Conservation (phyloP, 2,888 invertebrate genomes). For the Mesochorus sp. region DNA sequence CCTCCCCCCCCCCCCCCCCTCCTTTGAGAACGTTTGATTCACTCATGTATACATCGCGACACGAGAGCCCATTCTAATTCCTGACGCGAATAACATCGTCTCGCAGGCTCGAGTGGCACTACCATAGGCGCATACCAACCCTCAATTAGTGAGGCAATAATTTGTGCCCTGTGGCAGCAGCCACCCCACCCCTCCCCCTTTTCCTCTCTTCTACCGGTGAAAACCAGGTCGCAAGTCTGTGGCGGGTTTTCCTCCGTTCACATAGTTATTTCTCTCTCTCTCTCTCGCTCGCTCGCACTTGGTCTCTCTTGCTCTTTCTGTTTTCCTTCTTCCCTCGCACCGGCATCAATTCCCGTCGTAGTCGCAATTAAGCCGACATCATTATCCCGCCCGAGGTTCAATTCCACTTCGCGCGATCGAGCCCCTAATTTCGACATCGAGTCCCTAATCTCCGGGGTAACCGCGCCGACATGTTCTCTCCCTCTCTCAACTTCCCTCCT, state of each 20-base stretch:
- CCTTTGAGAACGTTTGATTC: too few relatives aligned
- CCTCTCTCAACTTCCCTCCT: constrained; percentile 28
- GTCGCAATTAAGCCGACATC: constrained; percentile 68
- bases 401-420: constrained; percentile 67
- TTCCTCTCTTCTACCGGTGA: too few relatives aligned
- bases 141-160: constrained; percentile 64
- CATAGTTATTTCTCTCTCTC: constrained; percentile 1
- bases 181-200: constrained; percentile 2
- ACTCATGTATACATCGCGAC: constrained; percentile 30
- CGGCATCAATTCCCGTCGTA: constrained; percentile 40
- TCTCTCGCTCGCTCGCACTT: constrained; percentile 18
- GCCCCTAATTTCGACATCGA: constrained; percentile 67
- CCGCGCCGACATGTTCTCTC: constrained; percentile 25
- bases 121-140: background rate
- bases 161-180: constrained; percentile 42
- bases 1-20: too few relatives aligned
- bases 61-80: constrained; percentile 48
- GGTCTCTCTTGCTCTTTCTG: constrained; percentile 14
- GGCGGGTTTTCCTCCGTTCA: constrained; percentile 9
- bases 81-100: constrained; percentile 28
- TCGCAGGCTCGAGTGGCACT: background rate
- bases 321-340: background rate
- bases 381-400: constrained; percentile 69
- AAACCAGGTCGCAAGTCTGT: constrained; percentile 44
- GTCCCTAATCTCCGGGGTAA: constrained; percentile 65